Evolutionary conservation across 64 coral and sea anemone genomes (phyloP), one percentile per base, ranked within the genome.

Genomic region (Montipora foliosa): DNA sequence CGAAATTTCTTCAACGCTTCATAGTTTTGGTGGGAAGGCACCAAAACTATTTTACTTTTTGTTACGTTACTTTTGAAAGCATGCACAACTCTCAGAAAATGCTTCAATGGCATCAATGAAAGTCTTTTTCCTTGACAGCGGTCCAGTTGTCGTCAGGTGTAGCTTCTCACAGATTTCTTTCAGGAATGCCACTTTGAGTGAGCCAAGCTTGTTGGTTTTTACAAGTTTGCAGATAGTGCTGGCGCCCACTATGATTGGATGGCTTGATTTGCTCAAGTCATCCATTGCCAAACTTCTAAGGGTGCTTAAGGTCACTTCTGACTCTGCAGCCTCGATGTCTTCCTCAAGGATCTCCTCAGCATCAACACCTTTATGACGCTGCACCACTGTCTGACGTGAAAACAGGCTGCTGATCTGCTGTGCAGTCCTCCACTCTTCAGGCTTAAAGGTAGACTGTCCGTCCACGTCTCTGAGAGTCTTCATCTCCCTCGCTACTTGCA

Each of bases 371-470:
- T 15, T 17, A 64, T 3, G 60, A 64, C 13, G 60, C 60, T 64
- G 60, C 60, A 15, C 60, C 60, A 14, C 60, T 64, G 60, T 64
- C 13, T 57, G 52, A 57, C 52, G 52, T 57, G 52, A 57, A 57
- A 29, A 55, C 48, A 78, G 85, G 16, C 91, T 67, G 4, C 52
- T 66, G 21, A 79, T 90, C 64, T 90, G 75, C 24, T 79, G 67
- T 14, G 60, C 75, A 90, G 75, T 90, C 6, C 88, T 16, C 88
- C 76, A 90, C 29, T 90, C 88, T 17, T 90, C 77, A 48, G 88
- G 76, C 12, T 68, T 12, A 58, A 88, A 88, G 16, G 74, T 2
- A 13, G 25, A 25, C 13, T 29, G 22, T 21, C 49, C 69, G 58
- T 88, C 44, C 14, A 47, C 61, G 37, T 80, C 17, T 67, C 57